Base-by-base conservation (phyloP, 1,140 invertebrate species). In the Aphidius gifuensis region DNA sequence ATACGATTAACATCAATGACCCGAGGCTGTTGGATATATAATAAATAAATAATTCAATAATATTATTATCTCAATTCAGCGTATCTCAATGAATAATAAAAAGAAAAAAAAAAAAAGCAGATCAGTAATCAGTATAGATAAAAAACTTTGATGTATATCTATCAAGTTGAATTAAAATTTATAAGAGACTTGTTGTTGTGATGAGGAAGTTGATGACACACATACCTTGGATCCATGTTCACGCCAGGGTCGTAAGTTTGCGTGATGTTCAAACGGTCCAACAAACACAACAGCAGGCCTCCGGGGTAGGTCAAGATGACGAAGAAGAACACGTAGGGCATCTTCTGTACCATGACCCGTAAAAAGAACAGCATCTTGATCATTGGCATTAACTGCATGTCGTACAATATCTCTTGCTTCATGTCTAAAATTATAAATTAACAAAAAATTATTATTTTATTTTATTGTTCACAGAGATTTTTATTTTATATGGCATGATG, bases 201-300 rank as follows among this genome's bases (percentile, higher is more conserved):
- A 32, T 32, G 23, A 32, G 23, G 23, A 32, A 32, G 23, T 32
- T 32, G 23, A 32, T 32, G 23, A 32, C 23, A 32, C 23, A 71
- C 77, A 76, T 82, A 93, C 92, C 85, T 90, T 87, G 64, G 89
- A 86, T 43, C 87, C 87, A 50, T 85, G 83, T 76, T 95, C 92
- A 64, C 87, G 84, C 94, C 93, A 96, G 45, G 93, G 91, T 58
- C 90, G 82, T 21, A 96, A 79, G 75, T 92, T 92, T 9, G 90
- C 88, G 73, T 93, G 90, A 66, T 94, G 92, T 76, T 96, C 93
- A 74, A 88, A 89, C 1, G 91, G 89, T 1, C 91, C 92, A n/a
- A 93, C 89, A 76, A 96, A 91, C 21, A 93, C 85, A 1, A 88
- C 84, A 6, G 87, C 87, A 42, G 83, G 80, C 57, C 82, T 78